Conservation (phyloP, 1,140 invertebrate species). For the Helicoverpa armigera region DNA sequence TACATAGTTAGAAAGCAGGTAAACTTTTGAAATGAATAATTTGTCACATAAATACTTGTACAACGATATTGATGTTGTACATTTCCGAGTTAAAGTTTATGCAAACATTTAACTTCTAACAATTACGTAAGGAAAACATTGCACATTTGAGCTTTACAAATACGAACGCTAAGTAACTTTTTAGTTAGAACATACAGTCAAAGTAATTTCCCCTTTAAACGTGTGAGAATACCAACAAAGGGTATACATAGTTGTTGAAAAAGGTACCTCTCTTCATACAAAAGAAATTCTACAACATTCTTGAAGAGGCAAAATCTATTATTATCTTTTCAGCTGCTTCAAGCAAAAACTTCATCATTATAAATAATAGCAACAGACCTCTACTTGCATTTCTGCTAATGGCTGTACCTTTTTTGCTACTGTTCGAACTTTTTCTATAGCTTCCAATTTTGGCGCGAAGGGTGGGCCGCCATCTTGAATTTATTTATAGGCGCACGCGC, state of each 20-base stretch:
- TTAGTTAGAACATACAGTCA: no score
- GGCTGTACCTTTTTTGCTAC: slow-evolving; percentile 50
- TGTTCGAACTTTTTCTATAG: slow-evolving; percentile 50
- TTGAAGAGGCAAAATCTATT: neutral
- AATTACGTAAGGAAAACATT: neutral
- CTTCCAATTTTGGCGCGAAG: slow-evolving; percentile 55
- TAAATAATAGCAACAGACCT: slow-evolving; percentile 14
- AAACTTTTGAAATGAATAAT: neutral
- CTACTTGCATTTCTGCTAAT: slow-evolving; percentile 57
- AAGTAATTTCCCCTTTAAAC: no score
- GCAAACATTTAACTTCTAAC: neutral
- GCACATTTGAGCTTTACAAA: slow-evolving; percentile 11
- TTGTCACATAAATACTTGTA: neutral
- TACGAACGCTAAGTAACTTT: neutral
- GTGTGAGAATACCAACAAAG: no score
- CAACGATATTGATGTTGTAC: neutral
- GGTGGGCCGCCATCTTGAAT: slow-evolving; percentile 71
- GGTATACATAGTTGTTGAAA: no score
- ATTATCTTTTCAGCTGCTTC: neutral
- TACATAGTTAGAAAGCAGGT: neutral
- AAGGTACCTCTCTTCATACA: no score
- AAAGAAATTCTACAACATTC: neutral
- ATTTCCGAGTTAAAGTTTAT: slow-evolving; percentile 2
- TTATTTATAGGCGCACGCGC: slow-evolving; percentile 76
- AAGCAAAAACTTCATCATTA: neutral